phyloP scores from a whole-genome alignment of 2,797 vertebrate genomes.

The Presbytis comata region DNA sequence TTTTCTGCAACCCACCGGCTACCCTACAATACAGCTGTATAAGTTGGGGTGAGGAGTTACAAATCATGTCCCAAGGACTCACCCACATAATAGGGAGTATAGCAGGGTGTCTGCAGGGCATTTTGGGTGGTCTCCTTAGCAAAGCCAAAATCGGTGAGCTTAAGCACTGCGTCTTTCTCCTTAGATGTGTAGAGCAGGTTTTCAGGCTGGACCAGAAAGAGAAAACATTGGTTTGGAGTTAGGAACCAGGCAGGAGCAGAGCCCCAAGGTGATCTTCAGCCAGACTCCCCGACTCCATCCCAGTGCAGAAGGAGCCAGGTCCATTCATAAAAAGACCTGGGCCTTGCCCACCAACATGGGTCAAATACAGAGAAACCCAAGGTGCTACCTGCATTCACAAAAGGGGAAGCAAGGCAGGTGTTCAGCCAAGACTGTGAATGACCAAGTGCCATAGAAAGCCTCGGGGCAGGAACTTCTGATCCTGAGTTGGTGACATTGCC shows the following conservation, averaged over 20 bases:
- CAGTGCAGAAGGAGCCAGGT: neutral
- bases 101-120: conserved; percentile 96
- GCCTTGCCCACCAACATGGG: neutral
- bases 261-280: neutral
- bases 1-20: conserved; percentile 1
- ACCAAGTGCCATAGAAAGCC: neutral
- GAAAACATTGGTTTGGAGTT: conserved; percentile 32
- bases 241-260: neutral
- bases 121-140: conserved; percentile 98
- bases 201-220: conserved; percentile 90
- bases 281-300: neutral
- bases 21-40: neutral
- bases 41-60: neutral
- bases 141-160: conserved; percentile 98
- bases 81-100: conserved; percentile 99
- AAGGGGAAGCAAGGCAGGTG: conserved; percentile 14
- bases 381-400: neutral
- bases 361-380: neutral
- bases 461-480: neutral
- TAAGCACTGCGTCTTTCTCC: conserved; percentile 90
- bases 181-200: conserved; percentile 96
- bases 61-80: conserved; percentile 75
- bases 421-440: neutral
- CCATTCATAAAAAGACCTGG: neutral
- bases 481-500: neutral